These are phyloP conservation scores for Amblyopsis rosae DNA, from an alignment of 2,113 vertebrate genomes.

Conservation along the genomic window DNA sequence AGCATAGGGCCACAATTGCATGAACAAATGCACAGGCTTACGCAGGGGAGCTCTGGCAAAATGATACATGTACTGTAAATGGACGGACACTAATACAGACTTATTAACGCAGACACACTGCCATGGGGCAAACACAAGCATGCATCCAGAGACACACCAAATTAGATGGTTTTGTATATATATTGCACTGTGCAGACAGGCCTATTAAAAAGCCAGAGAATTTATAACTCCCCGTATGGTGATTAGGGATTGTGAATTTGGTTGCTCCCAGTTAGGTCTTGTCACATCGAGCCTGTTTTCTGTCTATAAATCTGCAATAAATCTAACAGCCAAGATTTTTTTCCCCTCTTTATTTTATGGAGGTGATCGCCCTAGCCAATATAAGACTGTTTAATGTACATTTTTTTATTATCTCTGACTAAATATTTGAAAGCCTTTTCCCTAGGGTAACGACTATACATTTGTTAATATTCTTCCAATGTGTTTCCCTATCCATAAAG, in stretches of 20 bases:
- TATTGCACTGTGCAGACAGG: slow-evolving; percentile 55
- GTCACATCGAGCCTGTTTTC: slow-evolving; percentile 77
- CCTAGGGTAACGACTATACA: slow-evolving; percentile 17
- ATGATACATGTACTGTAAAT: slow-evolving; percentile 8
- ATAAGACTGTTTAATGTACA: slow-evolving; percentile 68
- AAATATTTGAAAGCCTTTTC: slow-evolving; percentile 39
- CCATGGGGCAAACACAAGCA: not conserved
- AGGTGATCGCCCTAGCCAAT: slow-evolving; percentile 64
- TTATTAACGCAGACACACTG: slow-evolving; percentile 6
- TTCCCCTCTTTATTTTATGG: slow-evolving; percentile 50
- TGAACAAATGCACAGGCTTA: slow-evolving; percentile 34
- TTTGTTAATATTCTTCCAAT: slow-evolving; percentile 30
- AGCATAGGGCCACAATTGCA: slow-evolving; percentile 64
- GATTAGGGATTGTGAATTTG: slow-evolving; percentile 69
- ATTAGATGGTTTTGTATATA: slow-evolving; percentile 49
- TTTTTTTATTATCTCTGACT: slow-evolving; percentile 55
- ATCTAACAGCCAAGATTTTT: slow-evolving; percentile 77
- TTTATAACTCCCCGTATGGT: slow-evolving; percentile 76
- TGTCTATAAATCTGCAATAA: slow-evolving; percentile 84
- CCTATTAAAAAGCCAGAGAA: slow-evolving; percentile 67
- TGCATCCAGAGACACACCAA: slow-evolving; percentile 8
- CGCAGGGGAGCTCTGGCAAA: not conserved
- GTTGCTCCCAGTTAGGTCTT: slow-evolving; percentile 63
- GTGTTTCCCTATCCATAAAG: slow-evolving; percentile 11
- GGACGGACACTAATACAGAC: not conserved